phyloP scores from a whole-genome alignment of 2,797 vertebrate species.

The Limnodromus scolopaceus region DNA sequence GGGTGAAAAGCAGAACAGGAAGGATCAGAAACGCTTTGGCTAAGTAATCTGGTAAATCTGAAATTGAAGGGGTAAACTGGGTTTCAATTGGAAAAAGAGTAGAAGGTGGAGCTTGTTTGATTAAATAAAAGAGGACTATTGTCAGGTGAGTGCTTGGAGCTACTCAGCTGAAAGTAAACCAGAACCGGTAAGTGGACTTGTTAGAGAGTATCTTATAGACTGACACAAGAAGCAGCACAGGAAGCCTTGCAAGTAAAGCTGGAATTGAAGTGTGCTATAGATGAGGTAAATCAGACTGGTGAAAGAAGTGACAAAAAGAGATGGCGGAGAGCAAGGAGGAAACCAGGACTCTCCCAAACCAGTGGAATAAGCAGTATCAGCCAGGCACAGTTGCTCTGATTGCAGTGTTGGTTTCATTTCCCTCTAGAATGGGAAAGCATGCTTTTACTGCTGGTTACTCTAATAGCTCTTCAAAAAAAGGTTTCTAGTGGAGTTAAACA shows the following conservation, averaged over 20 bases:
- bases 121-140: background rate
- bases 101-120: background rate
- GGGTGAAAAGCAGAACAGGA: background rate
- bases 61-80: background rate
- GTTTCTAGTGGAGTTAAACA: background rate
- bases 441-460: background rate
- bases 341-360: background rate
- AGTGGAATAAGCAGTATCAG: background rate
- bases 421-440: background rate
- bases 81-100: background rate
- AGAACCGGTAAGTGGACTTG: background rate
- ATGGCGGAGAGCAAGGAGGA: background rate
- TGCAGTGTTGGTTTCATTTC: background rate
- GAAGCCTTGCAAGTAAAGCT: background rate
- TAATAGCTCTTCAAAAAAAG: background rate
- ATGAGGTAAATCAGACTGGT: background rate
- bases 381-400: accelerated
- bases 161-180: background rate
- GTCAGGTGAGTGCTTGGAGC: background rate
- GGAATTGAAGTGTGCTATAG: accelerated
- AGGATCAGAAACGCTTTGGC: background rate
- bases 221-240: background rate
- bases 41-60: background rate
- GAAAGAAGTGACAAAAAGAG: background rate
- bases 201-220: background rate